These are phyloP conservation scores for Troides oblongomaculatus DNA, from an alignment of 2,888 invertebrate genomes.

Conservation along the genomic window DNA sequence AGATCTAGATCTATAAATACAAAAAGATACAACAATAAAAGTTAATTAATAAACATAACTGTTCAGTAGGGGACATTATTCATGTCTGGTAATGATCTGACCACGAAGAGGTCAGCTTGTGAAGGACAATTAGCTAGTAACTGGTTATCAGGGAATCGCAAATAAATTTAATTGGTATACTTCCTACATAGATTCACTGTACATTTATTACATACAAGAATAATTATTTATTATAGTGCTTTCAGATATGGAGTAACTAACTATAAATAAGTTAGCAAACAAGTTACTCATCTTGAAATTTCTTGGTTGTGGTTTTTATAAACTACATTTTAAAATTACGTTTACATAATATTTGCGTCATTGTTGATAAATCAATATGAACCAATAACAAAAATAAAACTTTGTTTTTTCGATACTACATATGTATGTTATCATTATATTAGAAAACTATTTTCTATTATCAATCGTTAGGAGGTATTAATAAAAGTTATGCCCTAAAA, in stretches of 20 bases:
- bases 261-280: no score
- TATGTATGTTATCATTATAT: no score
- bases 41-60: neutral
- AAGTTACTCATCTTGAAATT: no score
- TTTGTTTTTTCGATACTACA: no score
- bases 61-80: neutral
- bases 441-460: neutral
- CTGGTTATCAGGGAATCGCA: slow-evolving; percentile 19
- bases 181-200: slow-evolving; percentile 1
- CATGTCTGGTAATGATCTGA: neutral
- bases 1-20: neutral
- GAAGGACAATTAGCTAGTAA: slow-evolving; percentile 21
- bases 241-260: neutral
- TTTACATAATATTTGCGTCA: no score
- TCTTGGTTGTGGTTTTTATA: no score
- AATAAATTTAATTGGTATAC: slow-evolving; percentile 16
- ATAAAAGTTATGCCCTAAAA: neutral
- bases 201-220: neutral
- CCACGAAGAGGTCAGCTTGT: slow-evolving; percentile 9
- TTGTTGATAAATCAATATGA: no score
- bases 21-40: neutral
- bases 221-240: slow-evolving; percentile 3
- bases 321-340: no score
- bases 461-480: neutral
- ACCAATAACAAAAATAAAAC: no score